Evolutionary conservation across 2,113 vertebrate genomes (phyloP), one percentile per base, ranked within the genome.

Genomic region (Oreochromis spilurus): DNA sequence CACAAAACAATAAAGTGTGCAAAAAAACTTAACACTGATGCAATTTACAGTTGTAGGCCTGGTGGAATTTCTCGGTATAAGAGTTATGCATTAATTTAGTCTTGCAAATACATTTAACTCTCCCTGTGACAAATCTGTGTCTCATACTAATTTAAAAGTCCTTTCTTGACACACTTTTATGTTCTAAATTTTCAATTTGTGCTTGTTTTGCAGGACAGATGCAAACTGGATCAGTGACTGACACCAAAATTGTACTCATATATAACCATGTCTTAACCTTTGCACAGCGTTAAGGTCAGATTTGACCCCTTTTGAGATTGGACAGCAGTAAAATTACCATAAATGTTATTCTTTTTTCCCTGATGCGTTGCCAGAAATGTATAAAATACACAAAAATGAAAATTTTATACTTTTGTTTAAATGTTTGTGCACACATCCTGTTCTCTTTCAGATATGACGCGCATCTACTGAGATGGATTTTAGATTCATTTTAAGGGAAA

Each of bases 341-440:
- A 38, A 5, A 65, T 65, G 31, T 65, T 38, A 36, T 1, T 65
- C 2, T 38, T 38, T 65, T 65, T 8, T 2, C 60, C 60, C 34
- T 65, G 0, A 38, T 65, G 19, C 0, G 2, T 36, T 65, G 60
- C 31, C 0, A 36, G 0, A 36, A 36, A 65, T 19, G 10, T 31
- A n/a, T 36, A 65, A 36, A 65, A 12, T 17, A 65, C 4, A 0
- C 17, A 36, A 65, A 65, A 65, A 38, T n/a, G 2, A 36, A 36
- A 36, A 36, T 36, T 4, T 4, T n/a, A 65, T n/a, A 36, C 31
- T 36, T 62, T 2, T 62, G 58, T 36, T 36, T 62, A 62, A 62
- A 36, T 36, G 60, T 65, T 65, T 38, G 60, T 13, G 10, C 19
- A 65, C 4, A 38, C 31, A 5, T 38, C 10, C 31, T 36, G 31